Evolutionary conservation across 2,797 vertebrate species (phyloP).

Genomic region (Pyrocephalus nanus): DNA sequence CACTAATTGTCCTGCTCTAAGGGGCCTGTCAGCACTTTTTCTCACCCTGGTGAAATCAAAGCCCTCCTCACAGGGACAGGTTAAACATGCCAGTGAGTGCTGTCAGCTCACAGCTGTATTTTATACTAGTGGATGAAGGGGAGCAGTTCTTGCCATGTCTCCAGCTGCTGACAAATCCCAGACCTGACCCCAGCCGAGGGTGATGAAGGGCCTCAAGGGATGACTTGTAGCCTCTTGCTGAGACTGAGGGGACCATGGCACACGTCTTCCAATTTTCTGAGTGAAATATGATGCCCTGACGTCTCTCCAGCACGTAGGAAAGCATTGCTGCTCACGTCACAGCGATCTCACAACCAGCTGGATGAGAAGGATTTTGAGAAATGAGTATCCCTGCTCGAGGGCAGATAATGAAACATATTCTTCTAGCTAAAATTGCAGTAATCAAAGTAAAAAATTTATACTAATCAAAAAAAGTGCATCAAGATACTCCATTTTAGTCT

Average conservation of each 20-base stretch:
- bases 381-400: not conserved
- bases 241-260: not conserved
- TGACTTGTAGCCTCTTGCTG: not conserved
- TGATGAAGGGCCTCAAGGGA: not conserved
- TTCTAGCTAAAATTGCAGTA: not conserved
- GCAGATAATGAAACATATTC: not conserved
- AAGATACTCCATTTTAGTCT: not conserved
- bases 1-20: not conserved
- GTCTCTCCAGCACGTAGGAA: not conserved
- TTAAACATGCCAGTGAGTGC: not conserved
- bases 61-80: not conserved
- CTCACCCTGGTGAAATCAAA: not conserved
- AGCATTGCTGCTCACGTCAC: not conserved
- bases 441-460: not conserved
- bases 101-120: not conserved
- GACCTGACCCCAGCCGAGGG: accelerated
- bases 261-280: not conserved
- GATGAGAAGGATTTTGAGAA: not conserved
- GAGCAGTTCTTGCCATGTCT: not conserved
- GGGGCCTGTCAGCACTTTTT: not conserved
- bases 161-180: not conserved
- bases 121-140: accelerated
- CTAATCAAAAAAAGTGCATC: not conserved
- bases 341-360: not conserved
- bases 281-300: not conserved